Evolutionary conservation across 2,888 invertebrate genomes (phyloP).

Genomic region (Drosophila robusta): DNA sequence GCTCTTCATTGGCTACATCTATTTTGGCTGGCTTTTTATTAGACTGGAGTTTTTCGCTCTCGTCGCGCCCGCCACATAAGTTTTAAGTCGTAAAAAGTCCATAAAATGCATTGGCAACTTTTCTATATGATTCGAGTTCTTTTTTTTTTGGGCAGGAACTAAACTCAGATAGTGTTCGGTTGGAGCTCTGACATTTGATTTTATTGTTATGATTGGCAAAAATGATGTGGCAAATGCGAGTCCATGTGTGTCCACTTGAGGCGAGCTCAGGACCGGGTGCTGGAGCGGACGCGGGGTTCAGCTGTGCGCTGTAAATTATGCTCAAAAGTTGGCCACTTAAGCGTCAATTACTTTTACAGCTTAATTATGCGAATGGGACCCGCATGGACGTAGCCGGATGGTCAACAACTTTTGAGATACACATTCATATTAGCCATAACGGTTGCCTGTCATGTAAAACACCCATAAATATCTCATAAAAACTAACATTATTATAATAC

Average conservation of each 20-base stretch:
- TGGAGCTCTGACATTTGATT: conserved; percentile 69
- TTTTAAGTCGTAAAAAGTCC: conserved; percentile 79
- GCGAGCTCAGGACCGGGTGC: neutral
- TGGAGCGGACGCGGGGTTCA: neutral
- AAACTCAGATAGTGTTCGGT: conserved; percentile 40
- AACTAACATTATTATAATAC: conserved; percentile 30
- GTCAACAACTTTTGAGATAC: conserved; percentile 24
- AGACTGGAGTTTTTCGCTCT: conserved; percentile 27
- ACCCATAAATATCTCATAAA: conserved; percentile 66
- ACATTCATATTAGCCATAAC: conserved; percentile 24
- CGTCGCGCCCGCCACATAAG: conserved; percentile 68
- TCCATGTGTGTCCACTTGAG: conserved; percentile 12
- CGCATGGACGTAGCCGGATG: conserved; percentile 39
- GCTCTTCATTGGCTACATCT: conserved; percentile 70
- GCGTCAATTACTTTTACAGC: conserved; percentile 73
- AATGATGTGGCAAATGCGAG: conserved; percentile 75
- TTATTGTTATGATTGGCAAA: conserved; percentile 76
- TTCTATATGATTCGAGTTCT: conserved; percentile 45
- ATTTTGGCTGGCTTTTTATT: conserved; percentile 61
- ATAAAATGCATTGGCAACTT: conserved; percentile 79
- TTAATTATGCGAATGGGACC: conserved; percentile 70
- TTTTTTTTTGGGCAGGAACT: conserved; percentile 27
- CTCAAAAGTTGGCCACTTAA: conserved; percentile 73
- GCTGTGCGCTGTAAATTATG: conserved; percentile 60
- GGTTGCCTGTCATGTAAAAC: conserved; percentile 58